A percentile compares a stretch with the other conserved stretches of the same genome.
These are phyloP conservation scores for Okamejei kenojei DNA, from an alignment of 2,797 vertebrate genomes.

Conservation along the genomic window DNA sequence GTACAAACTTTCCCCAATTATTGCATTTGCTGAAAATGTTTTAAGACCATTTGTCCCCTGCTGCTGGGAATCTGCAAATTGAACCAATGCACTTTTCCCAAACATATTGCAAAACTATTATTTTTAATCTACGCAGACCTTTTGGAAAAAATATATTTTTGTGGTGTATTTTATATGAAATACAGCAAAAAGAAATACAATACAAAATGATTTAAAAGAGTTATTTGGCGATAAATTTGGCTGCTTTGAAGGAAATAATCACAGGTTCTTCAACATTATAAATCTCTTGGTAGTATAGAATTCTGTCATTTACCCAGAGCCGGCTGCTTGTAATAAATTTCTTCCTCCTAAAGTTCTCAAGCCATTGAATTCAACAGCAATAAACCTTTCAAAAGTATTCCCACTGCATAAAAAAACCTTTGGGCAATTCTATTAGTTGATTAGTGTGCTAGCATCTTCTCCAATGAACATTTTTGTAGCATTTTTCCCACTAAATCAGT, in stretches of 20 bases:
- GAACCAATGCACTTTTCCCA: neutral
- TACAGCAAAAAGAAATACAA: neutral
- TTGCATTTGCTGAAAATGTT: neutral
- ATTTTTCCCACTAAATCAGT: neutral
- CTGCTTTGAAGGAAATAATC: neutral
- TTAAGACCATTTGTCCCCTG: neutral
- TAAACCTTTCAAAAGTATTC: neutral
- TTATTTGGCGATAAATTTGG: slow-evolving; percentile 5
- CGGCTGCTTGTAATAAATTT: neutral
- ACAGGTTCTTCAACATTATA: neutral
- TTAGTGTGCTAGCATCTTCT: neutral
- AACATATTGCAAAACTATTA: neutral
- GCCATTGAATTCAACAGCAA: neutral
- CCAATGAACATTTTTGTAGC: neutral
- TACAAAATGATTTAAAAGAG: neutral
- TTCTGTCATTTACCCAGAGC: neutral
- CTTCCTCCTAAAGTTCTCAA: neutral
- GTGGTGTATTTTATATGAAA: neutral
- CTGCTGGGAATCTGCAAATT: neutral
- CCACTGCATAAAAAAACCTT: neutral
- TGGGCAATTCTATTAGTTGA: neutral
- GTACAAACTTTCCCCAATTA: neutral
- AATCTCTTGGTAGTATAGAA: neutral
- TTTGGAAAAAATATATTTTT: neutral
- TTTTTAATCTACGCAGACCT: neutral